Conservation (phyloP, 2,888 invertebrate species). For the Pseudococcus longispinus region DNA sequence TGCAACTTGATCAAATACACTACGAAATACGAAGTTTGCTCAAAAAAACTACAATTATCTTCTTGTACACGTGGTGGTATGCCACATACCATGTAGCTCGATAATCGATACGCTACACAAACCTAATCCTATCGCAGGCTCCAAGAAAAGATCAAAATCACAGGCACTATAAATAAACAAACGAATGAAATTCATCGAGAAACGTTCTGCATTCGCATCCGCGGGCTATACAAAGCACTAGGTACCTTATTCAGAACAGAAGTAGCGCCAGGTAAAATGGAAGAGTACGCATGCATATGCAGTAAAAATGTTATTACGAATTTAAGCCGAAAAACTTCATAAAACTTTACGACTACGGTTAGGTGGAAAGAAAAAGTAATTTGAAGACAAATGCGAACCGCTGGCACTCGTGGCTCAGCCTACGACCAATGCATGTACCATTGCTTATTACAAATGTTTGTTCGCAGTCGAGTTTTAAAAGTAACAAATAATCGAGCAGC, state of each 20-base stretch:
- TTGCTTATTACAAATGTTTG: not conserved
- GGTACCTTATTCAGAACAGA: not conserved
- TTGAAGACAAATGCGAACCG: not conserved
- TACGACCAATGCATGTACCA: not conserved
- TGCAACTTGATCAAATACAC: not conserved
- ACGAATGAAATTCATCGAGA: not conserved
- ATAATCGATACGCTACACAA: not conserved
- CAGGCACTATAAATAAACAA: not conserved
- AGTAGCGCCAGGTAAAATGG: not conserved
- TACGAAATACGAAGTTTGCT: not conserved
- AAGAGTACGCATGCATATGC: not conserved
- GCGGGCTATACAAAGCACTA: not conserved
- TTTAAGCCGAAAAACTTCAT: constrained; percentile 18
- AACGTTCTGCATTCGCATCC: not conserved
- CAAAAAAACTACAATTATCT: not conserved
- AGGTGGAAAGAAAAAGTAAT: constrained; percentile 1
- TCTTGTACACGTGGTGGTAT: not conserved
- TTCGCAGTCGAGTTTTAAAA: not conserved
- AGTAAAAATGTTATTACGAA: constrained; percentile 19
- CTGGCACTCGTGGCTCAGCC: not conserved
- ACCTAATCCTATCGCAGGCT: not conserved
- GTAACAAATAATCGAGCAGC: not conserved
- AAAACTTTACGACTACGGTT: constrained; percentile 5
- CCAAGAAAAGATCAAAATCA: not conserved
- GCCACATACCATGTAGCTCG: not conserved